Conservation (phyloP, 2,888 invertebrate genomes). For the Sialis fuliginosa region DNA sequence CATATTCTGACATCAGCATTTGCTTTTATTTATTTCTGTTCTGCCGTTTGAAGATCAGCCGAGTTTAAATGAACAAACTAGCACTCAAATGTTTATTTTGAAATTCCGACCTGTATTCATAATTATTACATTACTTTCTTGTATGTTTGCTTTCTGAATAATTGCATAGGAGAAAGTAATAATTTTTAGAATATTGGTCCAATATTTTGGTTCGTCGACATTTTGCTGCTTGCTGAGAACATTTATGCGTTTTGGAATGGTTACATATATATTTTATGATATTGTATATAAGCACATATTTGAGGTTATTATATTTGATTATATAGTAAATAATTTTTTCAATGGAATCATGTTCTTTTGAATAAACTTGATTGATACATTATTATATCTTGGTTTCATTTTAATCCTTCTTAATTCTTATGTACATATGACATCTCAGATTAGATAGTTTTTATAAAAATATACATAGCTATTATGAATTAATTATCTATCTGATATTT, state of each 20-base stretch:
- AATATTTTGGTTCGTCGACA: background rate
- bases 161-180: too few relatives aligned
- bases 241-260: background rate
- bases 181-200: background rate
- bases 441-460: too few relatives aligned
- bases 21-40: too few relatives aligned
- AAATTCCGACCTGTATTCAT: too few relatives aligned
- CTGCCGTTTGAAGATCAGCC: too few relatives aligned
- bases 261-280: background rate
- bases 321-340: background rate
- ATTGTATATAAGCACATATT: slow-evolving; percentile 5
- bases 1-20: too few relatives aligned
- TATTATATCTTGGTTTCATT: slow-evolving; percentile 1
- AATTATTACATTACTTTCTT: too few relatives aligned
- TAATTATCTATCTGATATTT: too few relatives aligned
- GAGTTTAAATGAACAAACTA: too few relatives aligned
- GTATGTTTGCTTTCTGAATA: too few relatives aligned
- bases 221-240: background rate
- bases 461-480: too few relatives aligned
- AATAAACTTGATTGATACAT: slow-evolving; percentile 3
- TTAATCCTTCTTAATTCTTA: background rate
- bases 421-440: background rate
- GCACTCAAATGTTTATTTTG: too few relatives aligned
- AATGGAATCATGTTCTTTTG: slow-evolving; percentile 4
- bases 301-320: slow-evolving; percentile 2